Conservation (phyloP, 2,888 invertebrate genomes). For the Choreutis nemorana region DNA sequence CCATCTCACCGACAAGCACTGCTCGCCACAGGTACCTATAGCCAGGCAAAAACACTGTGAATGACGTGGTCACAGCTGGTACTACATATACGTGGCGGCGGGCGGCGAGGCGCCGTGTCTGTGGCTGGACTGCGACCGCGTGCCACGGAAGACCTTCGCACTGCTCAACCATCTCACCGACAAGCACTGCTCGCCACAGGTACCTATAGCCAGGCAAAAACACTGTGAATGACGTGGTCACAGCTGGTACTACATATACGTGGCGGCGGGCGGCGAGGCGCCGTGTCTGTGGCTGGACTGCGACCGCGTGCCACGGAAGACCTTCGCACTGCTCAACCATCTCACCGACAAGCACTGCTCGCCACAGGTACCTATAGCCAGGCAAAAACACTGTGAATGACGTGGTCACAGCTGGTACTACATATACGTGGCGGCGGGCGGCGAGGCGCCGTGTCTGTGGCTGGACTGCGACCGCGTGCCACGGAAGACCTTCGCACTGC, state of each 20-base stretch:
- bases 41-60: no score
- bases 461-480: slow-evolving; percentile 88
- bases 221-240: no score
- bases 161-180: slow-evolving; percentile 96
- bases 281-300: slow-evolving; percentile 91
- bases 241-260: no score
- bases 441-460: slow-evolving; percentile 91
- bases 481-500: slow-evolving; percentile 90
- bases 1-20: slow-evolving; percentile 95
- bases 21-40: slow-evolving; percentile 85
- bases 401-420: no score
- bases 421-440: no score
- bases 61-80: no score
- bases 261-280: slow-evolving; percentile 75
- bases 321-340: slow-evolving; percentile 97
- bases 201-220: no score
- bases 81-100: no score
- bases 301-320: slow-evolving; percentile 87
- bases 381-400: no score
- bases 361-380: no score
- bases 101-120: slow-evolving; percentile 83
- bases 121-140: slow-evolving; percentile 90
- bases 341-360: slow-evolving; percentile 95
- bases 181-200: slow-evolving; percentile 89
- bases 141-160: slow-evolving; percentile 91